Percentiles rank a stretch among this genome's conserved stretches.
phyloP scores from a whole-genome alignment of 2,113 vertebrate species.

The Phasianus colchicus region DNA sequence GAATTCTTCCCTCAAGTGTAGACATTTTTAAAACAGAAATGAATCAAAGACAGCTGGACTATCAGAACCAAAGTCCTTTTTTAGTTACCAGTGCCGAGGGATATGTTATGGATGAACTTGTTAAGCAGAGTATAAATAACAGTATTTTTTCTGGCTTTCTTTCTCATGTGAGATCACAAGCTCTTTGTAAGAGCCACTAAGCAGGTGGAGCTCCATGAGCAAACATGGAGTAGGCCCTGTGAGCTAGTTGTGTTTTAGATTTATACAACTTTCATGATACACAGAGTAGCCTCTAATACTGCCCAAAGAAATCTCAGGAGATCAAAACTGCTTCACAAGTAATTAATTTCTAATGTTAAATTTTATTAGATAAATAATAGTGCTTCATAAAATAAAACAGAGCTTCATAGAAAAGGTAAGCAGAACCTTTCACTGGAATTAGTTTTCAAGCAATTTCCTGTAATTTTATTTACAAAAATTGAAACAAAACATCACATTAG shows the following conservation, averaged over 20 bases:
- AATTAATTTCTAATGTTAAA: slow-evolving; percentile 54
- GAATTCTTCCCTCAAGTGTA: not conserved
- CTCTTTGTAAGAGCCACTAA: not conserved
- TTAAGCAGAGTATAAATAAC: not conserved
- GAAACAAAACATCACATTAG: slow-evolving; percentile 46
- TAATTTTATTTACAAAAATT: slow-evolving; percentile 64
- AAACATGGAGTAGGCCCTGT: not conserved
- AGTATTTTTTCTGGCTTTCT: not conserved
- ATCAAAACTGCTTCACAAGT: slow-evolving; percentile 44
- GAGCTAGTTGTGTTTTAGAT: slow-evolving; percentile 63
- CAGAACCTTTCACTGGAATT: slow-evolving; percentile 47
- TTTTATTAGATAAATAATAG: slow-evolving; percentile 53
- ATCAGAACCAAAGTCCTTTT: not conserved
- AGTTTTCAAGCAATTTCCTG: slow-evolving; percentile 64
- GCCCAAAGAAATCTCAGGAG: slow-evolving; percentile 12
- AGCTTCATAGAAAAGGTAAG: slow-evolving; percentile 33
- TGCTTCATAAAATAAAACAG: slow-evolving; percentile 45
- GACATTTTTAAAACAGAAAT: not conserved
- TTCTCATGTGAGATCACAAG: not conserved
- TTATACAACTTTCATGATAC: slow-evolving; percentile 1
- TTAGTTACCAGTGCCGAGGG: not conserved
- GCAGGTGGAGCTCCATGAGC: not conserved
- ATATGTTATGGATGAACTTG: not conserved
- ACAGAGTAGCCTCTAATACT: not conserved
- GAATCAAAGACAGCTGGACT: not conserved